Base-by-base conservation (phyloP, 2,113 vertebrate species). In the Antennarius striatus region DNA sequence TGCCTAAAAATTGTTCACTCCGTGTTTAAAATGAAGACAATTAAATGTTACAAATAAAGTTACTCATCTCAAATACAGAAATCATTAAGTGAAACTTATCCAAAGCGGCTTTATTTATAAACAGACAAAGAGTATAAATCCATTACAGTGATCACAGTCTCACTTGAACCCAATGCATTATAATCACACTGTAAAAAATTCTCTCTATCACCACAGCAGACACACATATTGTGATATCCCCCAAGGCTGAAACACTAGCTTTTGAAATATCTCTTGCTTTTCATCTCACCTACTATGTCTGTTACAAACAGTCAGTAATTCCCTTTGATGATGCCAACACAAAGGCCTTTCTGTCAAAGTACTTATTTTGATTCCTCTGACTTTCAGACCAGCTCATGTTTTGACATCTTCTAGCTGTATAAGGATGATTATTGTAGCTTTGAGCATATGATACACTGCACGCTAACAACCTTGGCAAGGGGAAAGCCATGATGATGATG, bases 301-400 rank as follows among this genome's bases (percentile, higher is more conserved):
- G 66, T 77, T 63, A 69, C 49, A 55, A 75, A 69, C 56, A 68
- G 50, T 57, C 47, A 49, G 51, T 56, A 58, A 77, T 59, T 72
- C 36, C 39, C 67, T 79, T 77, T 74, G 51, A 76, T 77, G 60
- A 59, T 59, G 16, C 49, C 45, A 68, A 65, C 63, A 75, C 56
- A 77, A 65, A 59, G 61, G 22, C 22, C 15, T 58, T 46, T 72
- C 51, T 64, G 60, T 72, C 68, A 73, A 52, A 78, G 61, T 5
- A 16, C 63, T 68, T 51, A 47, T 48, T 62, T 54, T 67, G 46
- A 63, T 75, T 67, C 63, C 39, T 59, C 57, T 52, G 56, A 36
- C 39, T 36, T 64, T 75, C 58, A 70, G 32, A 42, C 46, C 45
- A 52, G 57, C 47, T 66, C n/a, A 7, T 69, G 56, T 72, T 72